Conservation (phyloP, 1,140 invertebrate species). For the Saccostrea glomerata region DNA sequence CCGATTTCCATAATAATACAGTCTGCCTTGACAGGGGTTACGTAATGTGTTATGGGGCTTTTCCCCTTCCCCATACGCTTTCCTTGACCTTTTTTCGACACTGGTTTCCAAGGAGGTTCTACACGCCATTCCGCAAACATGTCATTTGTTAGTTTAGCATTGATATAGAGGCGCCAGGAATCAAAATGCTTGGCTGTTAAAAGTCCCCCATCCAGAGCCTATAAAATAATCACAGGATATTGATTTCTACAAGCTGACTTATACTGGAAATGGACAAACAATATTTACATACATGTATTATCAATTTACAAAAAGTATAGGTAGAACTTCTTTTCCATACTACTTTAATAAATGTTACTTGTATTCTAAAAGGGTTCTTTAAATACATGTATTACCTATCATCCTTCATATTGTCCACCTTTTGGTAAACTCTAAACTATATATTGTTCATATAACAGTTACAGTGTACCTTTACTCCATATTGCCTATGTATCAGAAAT, state of each 20-base stretch:
- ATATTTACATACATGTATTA: too few species aligned
- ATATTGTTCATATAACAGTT: too few species aligned
- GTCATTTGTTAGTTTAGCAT: conserved; percentile 87
- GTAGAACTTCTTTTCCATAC: too few species aligned
- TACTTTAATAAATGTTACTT: too few species aligned
- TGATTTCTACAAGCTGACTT: too few species aligned
- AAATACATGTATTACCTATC: too few species aligned
- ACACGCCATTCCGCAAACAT: conserved; percentile 97
- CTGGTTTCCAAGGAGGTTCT: conserved; percentile 95
- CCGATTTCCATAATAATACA: conserved; percentile 97
- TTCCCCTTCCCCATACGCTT: conserved; percentile 97
- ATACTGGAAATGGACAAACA: too few species aligned
- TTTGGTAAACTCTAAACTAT: too few species aligned
- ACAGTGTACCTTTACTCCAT: background rate
- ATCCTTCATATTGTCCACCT: too few species aligned
- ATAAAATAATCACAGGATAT: conserved; percentile 56
- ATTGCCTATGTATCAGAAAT: background rate
- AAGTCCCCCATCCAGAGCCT: conserved; percentile 90
- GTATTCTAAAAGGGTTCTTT: too few species aligned
- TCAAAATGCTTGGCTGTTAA: conserved; percentile 91
- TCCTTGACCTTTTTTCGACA: conserved; percentile 94
- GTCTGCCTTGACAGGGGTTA: conserved; percentile 93
- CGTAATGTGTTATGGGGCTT: conserved; percentile 96
- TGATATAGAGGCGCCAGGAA: conserved; percentile 89
- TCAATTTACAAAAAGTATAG: too few species aligned